Evolutionary conservation across 1,140 invertebrate genomes (phyloP), one percentile per base, ranked within the genome.

Genomic region (Drosophila ananassae): DNA sequence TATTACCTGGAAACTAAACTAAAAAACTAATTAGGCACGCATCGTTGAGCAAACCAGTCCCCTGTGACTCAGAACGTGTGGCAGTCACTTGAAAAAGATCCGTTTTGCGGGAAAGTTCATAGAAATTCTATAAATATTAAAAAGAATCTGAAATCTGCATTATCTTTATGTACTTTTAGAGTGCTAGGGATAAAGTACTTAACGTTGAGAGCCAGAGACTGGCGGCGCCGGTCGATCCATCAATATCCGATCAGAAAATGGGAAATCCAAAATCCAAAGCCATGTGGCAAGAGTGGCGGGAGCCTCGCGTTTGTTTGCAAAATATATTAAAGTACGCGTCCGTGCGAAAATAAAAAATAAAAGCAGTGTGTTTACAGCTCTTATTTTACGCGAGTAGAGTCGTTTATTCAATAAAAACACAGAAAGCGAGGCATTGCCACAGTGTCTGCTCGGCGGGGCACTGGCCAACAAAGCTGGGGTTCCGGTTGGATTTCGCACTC

Each of bases 371-470:
- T 76, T 76, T 75, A 76, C 54, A 55, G 55, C 73, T 68, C 62
- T 67, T 56, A 61, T 58, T 81, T 78, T 79, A 82, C 55, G 69
- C 64, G 30, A 67, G 68, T 83, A 54, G 59, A 54, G 59, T 71
- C 77, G 75, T 82, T 87, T 78, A 79, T 82, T 87, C 78, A 87
- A 85, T 82, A 85, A 75, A 81, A 87, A 87, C 61, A 67, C 41
- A 25, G 25, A 72, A 74, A 80, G 73, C 61, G 32, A 44, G 68
- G 59, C 58, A 81, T 77, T 60, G 62, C 72, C 72, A 59, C 69
- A 63, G 58, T 63, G 63, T 55, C 39, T 50, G 56, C 56, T 60
- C 34, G 30, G 4, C 3, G 50, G 73, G 21, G 21, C 82, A 89
- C 82, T 63, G 34, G 25, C 32, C 71, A 79, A 66, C 82, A 87